Base-by-base conservation (phyloP, 37 sponge, comb jelly and placozoan species). In the Diacarnus erythraeanus region DNA sequence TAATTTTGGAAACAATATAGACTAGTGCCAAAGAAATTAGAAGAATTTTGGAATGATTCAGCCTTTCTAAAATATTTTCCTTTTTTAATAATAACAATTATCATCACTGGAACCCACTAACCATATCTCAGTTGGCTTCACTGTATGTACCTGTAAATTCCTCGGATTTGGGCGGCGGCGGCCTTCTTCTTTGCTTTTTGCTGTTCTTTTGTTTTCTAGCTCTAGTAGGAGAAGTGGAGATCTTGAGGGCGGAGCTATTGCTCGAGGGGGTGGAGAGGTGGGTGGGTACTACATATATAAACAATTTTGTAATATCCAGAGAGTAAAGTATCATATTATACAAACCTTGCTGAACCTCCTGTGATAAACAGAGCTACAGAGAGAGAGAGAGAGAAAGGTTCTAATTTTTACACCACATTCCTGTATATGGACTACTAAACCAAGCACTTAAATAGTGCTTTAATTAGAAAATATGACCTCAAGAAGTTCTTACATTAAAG, bases 401-500 rank as follows among this genome's bases (percentile, higher is more conserved):
- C n/a, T n/a, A n/a, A n/a, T n/a, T n/a, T n/a, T n/a, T n/a, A n/a
- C n/a, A n/a, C n/a, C n/a, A n/a, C n/a, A n/a, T n/a, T n/a, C n/a
- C n/a, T n/a, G n/a, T n/a, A n/a, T n/a, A n/a, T n/a, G n/a, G n/a
- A n/a, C n/a, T n/a, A n/a, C n/a, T n/a, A n/a, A n/a, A n/a, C 12
- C 12, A 47, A 47, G 51, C 51, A 12, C 51, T n/a, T n/a, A n/a
- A n/a, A 47, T 6, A 47, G 51, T 15, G 51, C 6, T 47, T 47
- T 15, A 47, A 12, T 12, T 47, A 47, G 51, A 47, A 12, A 12
- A 47, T 47, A 12, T 60, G 23, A n/a, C 27, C 4, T 6, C 9
- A 25, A 37, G 17, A 8, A 25, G 38, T 23, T 4, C 78, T 35
- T 59, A 85, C 79, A 36, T 85, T 58, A 68, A 85, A 85, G 10